Evolutionary conservation across 2,888 invertebrate genomes (phyloP), one percentile per base, ranked within the genome.

Genomic region (Bombylius major): DNA sequence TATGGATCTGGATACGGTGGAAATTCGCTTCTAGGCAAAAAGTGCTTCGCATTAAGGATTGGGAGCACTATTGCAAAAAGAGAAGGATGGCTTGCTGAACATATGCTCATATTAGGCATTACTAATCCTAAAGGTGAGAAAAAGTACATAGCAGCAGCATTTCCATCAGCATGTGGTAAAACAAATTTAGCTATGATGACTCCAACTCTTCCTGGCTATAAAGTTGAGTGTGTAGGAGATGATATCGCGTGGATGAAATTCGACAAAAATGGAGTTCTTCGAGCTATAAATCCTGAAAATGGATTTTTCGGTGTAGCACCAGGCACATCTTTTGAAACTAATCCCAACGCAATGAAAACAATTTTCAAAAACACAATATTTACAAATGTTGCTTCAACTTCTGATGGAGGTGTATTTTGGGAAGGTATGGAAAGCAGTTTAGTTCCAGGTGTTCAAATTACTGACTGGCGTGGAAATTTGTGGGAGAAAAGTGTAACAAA

Each of bases 231-330:
- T 67, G 95, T 95, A 0, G 97, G 97, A 0, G 99, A 99, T 69
- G 99, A 99, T 68, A 99, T 99, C 62, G 96, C 97, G 0, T 99
- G 98, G 99, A 94, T 96, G 93, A 85, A 86, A 69, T 95, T 94
- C 69, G 93, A 94, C 63, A 76, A 78, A 12, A 76, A 87, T 36
- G 98, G 98, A 0, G 84, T 85, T 42, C 78, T 99, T 36, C 79
- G 95, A 55, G 98, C 97, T 5, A 99, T 99, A 63, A 99, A 99
- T 72, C 97, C 98, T 0, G 98, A 98, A 73, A 93, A 93, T 68
- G 98, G 98, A 5, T 98, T 99, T 82, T 99, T 99, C 73, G 99
- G 99, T 13, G 98, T 99, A 0, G 98, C 98, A 0, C 97, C 96
- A 58, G 96, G 89, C 5, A 98, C 98, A 0, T 94, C 92, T 0